These are phyloP conservation scores for Rhincodon typus DNA, from an alignment of 2,797 vertebrate genomes.

Conservation along the genomic window DNA sequence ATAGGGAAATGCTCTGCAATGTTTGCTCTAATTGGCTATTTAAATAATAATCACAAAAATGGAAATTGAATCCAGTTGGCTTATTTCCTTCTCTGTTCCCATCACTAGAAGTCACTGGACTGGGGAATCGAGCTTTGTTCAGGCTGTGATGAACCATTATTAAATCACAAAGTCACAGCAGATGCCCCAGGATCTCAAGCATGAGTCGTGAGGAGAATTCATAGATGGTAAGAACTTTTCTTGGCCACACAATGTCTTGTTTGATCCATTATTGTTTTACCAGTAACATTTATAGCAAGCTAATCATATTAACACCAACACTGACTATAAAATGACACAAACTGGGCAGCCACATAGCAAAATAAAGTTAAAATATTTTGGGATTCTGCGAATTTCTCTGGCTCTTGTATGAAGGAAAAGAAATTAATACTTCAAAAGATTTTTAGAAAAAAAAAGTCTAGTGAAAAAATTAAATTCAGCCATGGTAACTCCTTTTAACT, in stretches of 20 bases:
- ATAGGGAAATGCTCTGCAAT: background rate
- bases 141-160: background rate
- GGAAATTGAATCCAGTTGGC: background rate
- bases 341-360: background rate
- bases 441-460: background rate
- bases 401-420: background rate
- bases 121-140: background rate
- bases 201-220: background rate
- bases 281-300: background rate
- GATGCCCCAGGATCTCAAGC: background rate
- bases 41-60: background rate
- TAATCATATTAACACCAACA: background rate
- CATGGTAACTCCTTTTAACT: background rate
- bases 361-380: background rate
- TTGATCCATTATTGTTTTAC: background rate
- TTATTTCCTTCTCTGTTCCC: background rate
- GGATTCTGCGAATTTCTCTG: background rate
- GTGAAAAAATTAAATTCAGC: background rate
- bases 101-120: background rate
- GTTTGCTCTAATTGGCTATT: background rate
- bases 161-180: background rate
- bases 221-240: background rate
- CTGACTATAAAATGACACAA: background rate
- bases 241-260: background rate
- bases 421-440: background rate